Evolutionary conservation across 1,140 invertebrate species (phyloP).

Genomic region (Nasonia giraulti): DNA sequence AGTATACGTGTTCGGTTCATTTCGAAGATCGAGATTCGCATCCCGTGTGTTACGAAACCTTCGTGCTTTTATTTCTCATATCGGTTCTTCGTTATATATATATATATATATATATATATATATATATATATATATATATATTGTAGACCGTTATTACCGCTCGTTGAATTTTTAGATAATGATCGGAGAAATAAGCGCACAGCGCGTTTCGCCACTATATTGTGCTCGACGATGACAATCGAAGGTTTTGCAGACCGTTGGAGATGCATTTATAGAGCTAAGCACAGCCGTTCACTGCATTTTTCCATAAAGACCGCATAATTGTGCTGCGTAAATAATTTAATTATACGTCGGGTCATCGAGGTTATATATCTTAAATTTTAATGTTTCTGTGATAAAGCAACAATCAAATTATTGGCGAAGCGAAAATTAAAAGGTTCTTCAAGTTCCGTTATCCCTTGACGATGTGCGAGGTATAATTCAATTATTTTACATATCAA

Average conservation of each 20-base stretch:
- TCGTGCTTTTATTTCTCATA: background rate
- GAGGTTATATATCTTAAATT: background rate
- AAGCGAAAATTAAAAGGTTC: background rate
- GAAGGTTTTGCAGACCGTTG: slow-evolving; percentile 15
- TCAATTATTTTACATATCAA: slow-evolving; percentile 37
- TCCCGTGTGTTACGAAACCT: background rate
- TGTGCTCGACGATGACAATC: background rate
- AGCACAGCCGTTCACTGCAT: slow-evolving; percentile 14
- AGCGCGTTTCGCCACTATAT: background rate
- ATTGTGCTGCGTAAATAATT: background rate
- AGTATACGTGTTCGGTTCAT: background rate
- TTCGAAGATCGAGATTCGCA: background rate
- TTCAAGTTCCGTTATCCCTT: background rate
- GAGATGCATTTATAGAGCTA: slow-evolving; percentile 24
- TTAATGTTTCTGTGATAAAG: slow-evolving; percentile 33
- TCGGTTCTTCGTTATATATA: too few species aligned
- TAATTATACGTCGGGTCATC: slow-evolving; percentile 24
- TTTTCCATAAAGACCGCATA: background rate
- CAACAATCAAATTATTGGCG: background rate
- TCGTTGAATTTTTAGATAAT: background rate
- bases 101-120: too few species aligned
- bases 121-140: too few species aligned
- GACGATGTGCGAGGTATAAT: slow-evolving; percentile 9
- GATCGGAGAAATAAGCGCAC: background rate
- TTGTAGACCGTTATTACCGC: background rate